Evolutionary conservation across 2,113 vertebrate genomes (phyloP), one percentile per base, ranked within the genome.

Genomic region (Phyllostomus discolor): DNA sequence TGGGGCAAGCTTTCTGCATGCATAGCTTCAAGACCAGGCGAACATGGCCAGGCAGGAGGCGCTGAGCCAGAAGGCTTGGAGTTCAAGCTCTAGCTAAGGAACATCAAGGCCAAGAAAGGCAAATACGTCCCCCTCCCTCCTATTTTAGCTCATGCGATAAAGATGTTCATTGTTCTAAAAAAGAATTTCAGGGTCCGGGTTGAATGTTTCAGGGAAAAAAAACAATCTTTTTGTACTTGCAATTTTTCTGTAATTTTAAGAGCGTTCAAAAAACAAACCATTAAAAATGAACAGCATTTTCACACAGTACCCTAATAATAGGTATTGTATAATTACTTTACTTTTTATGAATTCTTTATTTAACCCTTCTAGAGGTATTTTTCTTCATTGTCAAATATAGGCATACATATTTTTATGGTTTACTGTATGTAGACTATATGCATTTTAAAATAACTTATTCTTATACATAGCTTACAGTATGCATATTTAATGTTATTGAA

Each of bases 91-190:
- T 99, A 99, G 96, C 96, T 99, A 98, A 99, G 99, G 98, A 99
- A 99, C 97, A 99, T 99, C 98, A 99, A 99, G 98, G 99, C 99
- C 98, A 99, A 99, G 97, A 99, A 99, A 99, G 99, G 75, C 75
- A 99, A 99, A 99, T 99, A 98, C 98, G 98, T 98, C 97, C 89
- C 98, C 97, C 91, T 41, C 10, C 22, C 33, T 69, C 46, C 41
- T 62, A 5, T 41, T 31, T 90, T 62, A 38, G 35, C 12, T 59
- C 7, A 38, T 26, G 78, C 17, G 5, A 26, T 38, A 57, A 57
- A 57, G 52, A 35, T 57, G 52, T 59, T 57, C 26, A 28, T 81
- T 57, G 33, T 26, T 81, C 35, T 57, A n/a, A 50, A 43, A n/a
- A 52, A n/a, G 48, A 78, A 52, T 50, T 20, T 50, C 0, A 4